Base-by-base conservation (phyloP, 1,140 invertebrate genomes). In the Nymphalis io region DNA sequence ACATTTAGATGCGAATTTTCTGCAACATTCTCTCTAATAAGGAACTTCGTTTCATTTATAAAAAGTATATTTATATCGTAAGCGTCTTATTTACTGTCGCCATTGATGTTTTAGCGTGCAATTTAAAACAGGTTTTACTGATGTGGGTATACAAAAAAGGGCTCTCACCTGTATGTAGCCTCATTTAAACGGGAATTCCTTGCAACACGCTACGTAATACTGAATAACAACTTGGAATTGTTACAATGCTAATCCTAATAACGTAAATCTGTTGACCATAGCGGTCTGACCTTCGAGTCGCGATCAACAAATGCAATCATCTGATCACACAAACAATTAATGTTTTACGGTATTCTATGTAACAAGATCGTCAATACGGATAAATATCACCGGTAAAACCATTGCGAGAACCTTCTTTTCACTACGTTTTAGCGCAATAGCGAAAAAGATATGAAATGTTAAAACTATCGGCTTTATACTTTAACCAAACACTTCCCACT, bases 401-500 rank as follows among this genome's bases (percentile, higher is more conserved):
- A 82, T 87, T 87, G 86, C 84, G 82, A 90, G 82, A 86, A 89
- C 81, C 72, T 82, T 86, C 72, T 72, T 70, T 75, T 71, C 68
- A 75, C 77, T 83, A 83, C 76, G 80, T 77, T 68, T 75, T 79
- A 85, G 81, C 73, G 71, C 79, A 82, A 81, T 70, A 80, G 73
- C 70, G 74, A 83, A 84, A 83, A 83, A 76, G 74, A 73, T 75
- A 76, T 76, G 82, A 83, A 87, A 87, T 79, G 82, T 85, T 89
- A 88, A 86, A 85, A 84, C 72, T 84, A 85, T 84, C 76, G 82
- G 87, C 81, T 75, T 83, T 79, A 80, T 76, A 76, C 79, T 79
- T 81, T 84, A 89, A 87, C 85, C 86, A 90, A 89, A 89, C 87
- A 88, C 80, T 87, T 81, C 76, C 73, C 80, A 82, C 81, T 82